Base-by-base conservation (phyloP, 2,797 vertebrate species). In the Sarcophilus harrisii region DNA sequence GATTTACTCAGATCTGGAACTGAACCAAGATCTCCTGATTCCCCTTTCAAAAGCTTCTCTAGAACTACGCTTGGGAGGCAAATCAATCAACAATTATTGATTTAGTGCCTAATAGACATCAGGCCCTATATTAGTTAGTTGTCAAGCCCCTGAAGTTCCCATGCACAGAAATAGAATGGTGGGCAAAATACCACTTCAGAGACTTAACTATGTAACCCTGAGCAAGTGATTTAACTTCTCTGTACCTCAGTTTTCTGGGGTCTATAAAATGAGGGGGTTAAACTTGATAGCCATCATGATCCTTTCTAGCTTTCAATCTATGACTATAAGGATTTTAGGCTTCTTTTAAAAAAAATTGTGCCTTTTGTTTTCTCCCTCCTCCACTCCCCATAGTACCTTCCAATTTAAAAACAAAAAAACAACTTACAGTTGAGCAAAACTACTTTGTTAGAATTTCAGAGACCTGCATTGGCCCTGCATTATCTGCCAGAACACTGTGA, bases 221-320 rank as follows among this genome's bases (percentile, higher is more conserved):
- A 38, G 32, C n/a, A 73, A 38, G n/a, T 73, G 16, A 73, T 27
- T 45, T 45, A 24, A 45, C 12, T 32, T 30, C 49, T 91, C 57
- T n/a, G 32, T 90, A n/a, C 94, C 87, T 92, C 58, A n/a, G 55
- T 91, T 59, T 92, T 90, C 38, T 95, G 28, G 4, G 90, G 21
- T 81, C 21, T 81, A 21, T 81, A 45, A 81, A 45, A 81, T 2
- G 21, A 81, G 9, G 10, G 73, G 8, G 9, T 10, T 81, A 45
- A 29, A 45, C 73, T 24, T 81, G 73, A 81, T 81, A 21, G 8
- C 12, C 16, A 38, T 18, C 38, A 73, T 21, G 66, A 16, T 38
- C 66, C 9, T 81, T 81, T 81, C 38, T 38, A 73, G 66, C n/a
- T 38, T 73, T 73, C 66, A 38, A 9, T 38, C 16, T 45, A 81